A percentile compares a stretch with the other conserved stretches of the same genome.
Conservation (phyloP, 2,888 invertebrate genomes). For the Crioceris asparagi region DNA sequence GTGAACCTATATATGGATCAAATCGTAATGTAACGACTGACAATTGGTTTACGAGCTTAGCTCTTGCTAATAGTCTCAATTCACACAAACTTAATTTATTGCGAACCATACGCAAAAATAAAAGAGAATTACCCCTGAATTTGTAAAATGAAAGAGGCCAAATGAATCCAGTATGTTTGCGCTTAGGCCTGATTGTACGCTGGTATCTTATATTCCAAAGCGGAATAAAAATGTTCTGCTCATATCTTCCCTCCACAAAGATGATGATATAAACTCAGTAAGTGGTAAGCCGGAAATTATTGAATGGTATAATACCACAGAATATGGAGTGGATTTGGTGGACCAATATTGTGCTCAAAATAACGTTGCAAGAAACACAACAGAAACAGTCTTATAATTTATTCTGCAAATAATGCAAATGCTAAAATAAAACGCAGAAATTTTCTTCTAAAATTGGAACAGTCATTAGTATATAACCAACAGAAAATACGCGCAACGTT, state of each 20-base stretch:
- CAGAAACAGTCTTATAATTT: slow-evolving; percentile 4
- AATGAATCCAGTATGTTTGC: not conserved
- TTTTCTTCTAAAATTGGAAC: slow-evolving; percentile 4
- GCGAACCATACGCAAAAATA: no score
- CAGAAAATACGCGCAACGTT: not conserved
- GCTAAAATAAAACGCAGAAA: slow-evolving; percentile 5
- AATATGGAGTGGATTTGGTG: slow-evolving; percentile 2
- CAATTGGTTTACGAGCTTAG: not conserved
- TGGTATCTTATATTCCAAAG: not conserved
- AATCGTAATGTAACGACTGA: not conserved
- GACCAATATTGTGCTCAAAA: slow-evolving; percentile 2
- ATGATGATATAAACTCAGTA: not conserved
- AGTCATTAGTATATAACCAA: slow-evolving; percentile 7
- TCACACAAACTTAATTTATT: not conserved
- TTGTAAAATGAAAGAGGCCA: no score
- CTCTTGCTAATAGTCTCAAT: not conserved
- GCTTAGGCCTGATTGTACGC: not conserved
- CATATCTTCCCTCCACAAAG: not conserved
- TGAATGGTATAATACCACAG: slow-evolving; percentile 5
- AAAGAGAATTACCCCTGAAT: no score
- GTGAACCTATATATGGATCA: not conserved
- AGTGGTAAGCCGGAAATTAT: slow-evolving; percentile 3
- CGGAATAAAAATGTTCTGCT: not conserved
- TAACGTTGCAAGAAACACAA: slow-evolving; percentile 4
- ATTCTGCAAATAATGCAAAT: slow-evolving; percentile 6